These are phyloP conservation scores for Cichlasoma orientale DNA, from an alignment of 2,797 vertebrate genomes.

Conservation along the genomic window DNA sequence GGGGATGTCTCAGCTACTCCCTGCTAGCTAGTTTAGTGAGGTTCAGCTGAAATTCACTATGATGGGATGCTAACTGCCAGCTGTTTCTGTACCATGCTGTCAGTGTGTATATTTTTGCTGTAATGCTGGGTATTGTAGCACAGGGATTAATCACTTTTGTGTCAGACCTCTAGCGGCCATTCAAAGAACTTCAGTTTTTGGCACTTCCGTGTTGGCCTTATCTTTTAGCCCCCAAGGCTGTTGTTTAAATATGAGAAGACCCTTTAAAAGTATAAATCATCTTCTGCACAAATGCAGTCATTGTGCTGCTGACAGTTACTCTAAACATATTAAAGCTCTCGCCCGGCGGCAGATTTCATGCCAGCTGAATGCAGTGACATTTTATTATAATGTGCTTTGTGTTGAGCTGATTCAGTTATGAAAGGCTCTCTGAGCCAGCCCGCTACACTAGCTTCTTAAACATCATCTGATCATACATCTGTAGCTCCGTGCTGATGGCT, in stretches of 20 bases:
- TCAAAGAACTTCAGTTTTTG: not conserved
- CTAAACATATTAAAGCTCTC: not conserved
- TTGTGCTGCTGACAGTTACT: not conserved
- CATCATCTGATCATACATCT: not conserved
- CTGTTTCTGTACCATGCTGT: not conserved
- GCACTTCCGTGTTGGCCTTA: not conserved
- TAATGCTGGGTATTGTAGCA: not conserved
- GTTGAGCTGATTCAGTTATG: not conserved
- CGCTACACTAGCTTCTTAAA: not conserved
- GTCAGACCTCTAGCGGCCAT: not conserved
- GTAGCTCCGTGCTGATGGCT: not conserved
- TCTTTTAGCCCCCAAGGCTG: not conserved
- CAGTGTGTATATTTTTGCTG: not conserved
- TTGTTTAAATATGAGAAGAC: not conserved
- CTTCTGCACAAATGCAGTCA: not conserved
- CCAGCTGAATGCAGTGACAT: conserved; percentile 12
- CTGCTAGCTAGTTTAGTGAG: not conserved
- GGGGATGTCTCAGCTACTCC: not conserved
- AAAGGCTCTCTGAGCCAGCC: not conserved
- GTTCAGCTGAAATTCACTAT: not conserved
- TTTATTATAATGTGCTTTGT: not conserved
- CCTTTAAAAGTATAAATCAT: not conserved
- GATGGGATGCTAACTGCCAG: not conserved
- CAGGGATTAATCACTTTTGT: not conserved
- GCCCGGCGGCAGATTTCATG: not conserved